Evolutionary conservation across 2,888 invertebrate genomes (phyloP), one percentile per base, ranked within the genome.

Genomic region (Diabrotica balteata): DNA sequence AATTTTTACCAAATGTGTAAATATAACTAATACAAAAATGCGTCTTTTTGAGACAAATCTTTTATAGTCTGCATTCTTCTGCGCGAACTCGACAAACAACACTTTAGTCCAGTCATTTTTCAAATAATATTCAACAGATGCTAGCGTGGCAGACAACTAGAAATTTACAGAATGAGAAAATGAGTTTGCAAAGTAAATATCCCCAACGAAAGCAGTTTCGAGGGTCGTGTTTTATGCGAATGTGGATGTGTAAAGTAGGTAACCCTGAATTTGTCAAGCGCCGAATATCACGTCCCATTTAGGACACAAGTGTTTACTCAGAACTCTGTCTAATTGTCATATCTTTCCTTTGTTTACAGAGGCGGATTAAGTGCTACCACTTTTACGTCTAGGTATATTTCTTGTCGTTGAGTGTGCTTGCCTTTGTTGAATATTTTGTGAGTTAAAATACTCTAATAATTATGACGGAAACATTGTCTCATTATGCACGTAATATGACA

Each of bases 211-310:
- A 7, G 44, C 45, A 10, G 52, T 72, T 71, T 73, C 68, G 62
- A 75, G 76, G 70, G 70, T 68, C 72, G 74, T 74, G 45, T 76
- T 75, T 71, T 72, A 71, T 72, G 75, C 45, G 55, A 57, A 57
- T 57, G 55, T 45, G 45, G 45, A 57, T 74, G 72, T 73, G 71
- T 72, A 75, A 75, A 78, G 74, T 77, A 76, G 78, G 77, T 76
- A 79, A 77, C 78, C 78, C 75, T 75, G 77, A 75, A 80, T 79
- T 80, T 75, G 78, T 78, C 78, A 77, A 73, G 76, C 72, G 65
- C 75, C 72, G 75, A 77, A 78, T 78, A 77, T 77, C 77, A 73
- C 78, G 75, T 73, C 74, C 76, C 75, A 77, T 77, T 75, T 74
- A 75, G 66, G 69, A 73, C 63, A 70, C 72, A 76, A 80, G 78